Percentiles rank a stretch among this genome's conserved stretches.
Conservation (phyloP, 2,113 vertebrate species). For the Notothenia rossii region DNA sequence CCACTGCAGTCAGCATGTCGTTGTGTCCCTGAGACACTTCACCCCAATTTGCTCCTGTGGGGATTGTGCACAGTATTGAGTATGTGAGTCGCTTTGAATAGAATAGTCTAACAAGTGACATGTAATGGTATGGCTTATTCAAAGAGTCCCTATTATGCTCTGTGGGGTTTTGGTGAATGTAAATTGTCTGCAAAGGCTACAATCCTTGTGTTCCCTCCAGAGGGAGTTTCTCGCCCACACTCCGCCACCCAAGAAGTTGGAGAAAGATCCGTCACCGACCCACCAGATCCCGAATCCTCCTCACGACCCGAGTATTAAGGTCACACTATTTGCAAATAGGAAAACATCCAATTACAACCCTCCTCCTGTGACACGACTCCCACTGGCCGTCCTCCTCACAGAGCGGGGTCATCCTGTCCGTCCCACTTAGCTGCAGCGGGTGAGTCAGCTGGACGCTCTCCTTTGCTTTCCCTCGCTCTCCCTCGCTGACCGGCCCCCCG, state of each 20-base stretch:
- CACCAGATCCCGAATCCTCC: slow-evolving; percentile 20
- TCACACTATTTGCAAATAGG: slow-evolving; percentile 2
- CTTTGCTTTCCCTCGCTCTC: not conserved
- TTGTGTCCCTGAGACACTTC: too few species aligned
- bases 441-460: slow-evolving; percentile 55
- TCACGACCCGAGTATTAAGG: not conserved
- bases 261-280: not conserved
- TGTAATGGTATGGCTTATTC: too few species aligned
- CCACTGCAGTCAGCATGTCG: too few species aligned
- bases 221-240: not conserved
- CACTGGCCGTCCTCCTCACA: not conserved
- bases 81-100: too few species aligned
- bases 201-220: too few species aligned
- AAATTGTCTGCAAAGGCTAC: too few species aligned
- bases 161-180: too few species aligned
- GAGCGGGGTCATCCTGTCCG: slow-evolving; percentile 36
- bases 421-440: slow-evolving; percentile 45
- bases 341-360: slow-evolving; percentile 39
- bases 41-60: too few species aligned
- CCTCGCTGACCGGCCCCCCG: slow-evolving; percentile 38
- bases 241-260: slow-evolving; percentile 24
- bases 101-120: too few species aligned
- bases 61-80: too few species aligned
- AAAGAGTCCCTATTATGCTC: too few species aligned
- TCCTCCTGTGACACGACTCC: slow-evolving; percentile 19